Evolutionary conservation across 2,113 vertebrate genomes (phyloP), one percentile per base, ranked within the genome.

Genomic region (Pseudopipra pipra): DNA sequence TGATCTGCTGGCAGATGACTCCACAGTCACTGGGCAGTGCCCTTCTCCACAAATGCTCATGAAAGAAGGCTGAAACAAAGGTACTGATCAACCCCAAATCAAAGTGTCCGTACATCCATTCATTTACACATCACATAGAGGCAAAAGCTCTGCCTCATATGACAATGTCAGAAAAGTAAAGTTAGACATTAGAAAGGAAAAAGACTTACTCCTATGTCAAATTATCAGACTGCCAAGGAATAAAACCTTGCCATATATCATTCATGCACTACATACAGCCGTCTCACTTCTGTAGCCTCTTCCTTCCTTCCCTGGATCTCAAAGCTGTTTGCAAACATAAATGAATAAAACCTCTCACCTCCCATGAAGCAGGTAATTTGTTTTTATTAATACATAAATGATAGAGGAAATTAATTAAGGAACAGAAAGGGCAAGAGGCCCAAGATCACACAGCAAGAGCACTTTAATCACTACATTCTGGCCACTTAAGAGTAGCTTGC

Each of bases 361-460:
- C 87, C 87, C 11, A 20, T 77, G 79, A 88, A 97, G 96, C 72
- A 92, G 85, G 95, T 96, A 94, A 96, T 95, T 94, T 95, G 88
- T 96, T 97, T 96, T 95, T 96, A 96, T 96, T 95, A 96, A 94
- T 88, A 91, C 63, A 80, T 71, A 97, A 86, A 93, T 92, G 82
- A 94, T 91, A 92, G 92, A 90, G 79, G 82, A 96, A 95, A 97
- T 95, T 95, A 97, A 97, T 97, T 95, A 96, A 94, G 79, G 93
- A 95, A 88, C 18, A 96, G 56, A 87, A 91, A 96, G 94, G 85
- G 72, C 86, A 95, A 93, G 85, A 96, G 83, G 95, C 82, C 65
- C 87, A 94, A 93, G 92, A 90, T 95, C 88, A 71, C 92, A 78
- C 93, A 96, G 92, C 65, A 52, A 90, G 92, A 90, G 68, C 85